phyloP scores from a whole-genome alignment of 1,140 invertebrate species.

The Ostrea denselamellosa region DNA sequence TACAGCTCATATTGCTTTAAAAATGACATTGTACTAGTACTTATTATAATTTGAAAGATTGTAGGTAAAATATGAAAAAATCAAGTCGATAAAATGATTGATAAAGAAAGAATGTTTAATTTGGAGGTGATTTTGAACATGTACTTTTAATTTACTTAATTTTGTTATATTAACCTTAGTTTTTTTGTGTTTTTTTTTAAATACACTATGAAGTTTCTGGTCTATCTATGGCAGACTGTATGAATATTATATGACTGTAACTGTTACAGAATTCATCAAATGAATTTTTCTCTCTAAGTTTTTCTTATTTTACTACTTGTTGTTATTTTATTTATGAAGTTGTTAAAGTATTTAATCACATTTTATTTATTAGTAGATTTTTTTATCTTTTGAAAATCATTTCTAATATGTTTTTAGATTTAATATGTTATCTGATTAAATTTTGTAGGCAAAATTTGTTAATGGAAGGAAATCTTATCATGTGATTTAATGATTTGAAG shows the following conservation, averaged over 20 bases:
- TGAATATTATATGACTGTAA: not conserved
- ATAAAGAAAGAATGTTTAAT: no score
- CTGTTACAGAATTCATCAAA: not conserved
- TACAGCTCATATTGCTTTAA: no score
- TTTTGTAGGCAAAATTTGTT: no score
- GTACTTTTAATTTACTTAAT: not conserved
- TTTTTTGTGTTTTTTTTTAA: no score
- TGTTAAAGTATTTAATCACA: not conserved
- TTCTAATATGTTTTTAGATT: not conserved
- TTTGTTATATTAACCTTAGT: not conserved
- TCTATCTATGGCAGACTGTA: not conserved
- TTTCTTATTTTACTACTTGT: no score
- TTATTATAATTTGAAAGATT: no score
- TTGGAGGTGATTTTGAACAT: not conserved
- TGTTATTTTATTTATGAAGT: not conserved
- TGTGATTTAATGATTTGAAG: no score
- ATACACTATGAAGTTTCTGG: not conserved
- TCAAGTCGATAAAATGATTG: no score
- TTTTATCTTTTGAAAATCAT: not conserved
- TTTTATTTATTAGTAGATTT: not conserved
- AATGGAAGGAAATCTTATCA: no score
- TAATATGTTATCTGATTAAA: no score
- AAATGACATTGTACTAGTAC: no score
- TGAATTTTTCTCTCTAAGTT: not conserved
- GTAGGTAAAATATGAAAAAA: no score